Conservation (phyloP, 2,113 vertebrate species). For the Corythaeola cristata region DNA sequence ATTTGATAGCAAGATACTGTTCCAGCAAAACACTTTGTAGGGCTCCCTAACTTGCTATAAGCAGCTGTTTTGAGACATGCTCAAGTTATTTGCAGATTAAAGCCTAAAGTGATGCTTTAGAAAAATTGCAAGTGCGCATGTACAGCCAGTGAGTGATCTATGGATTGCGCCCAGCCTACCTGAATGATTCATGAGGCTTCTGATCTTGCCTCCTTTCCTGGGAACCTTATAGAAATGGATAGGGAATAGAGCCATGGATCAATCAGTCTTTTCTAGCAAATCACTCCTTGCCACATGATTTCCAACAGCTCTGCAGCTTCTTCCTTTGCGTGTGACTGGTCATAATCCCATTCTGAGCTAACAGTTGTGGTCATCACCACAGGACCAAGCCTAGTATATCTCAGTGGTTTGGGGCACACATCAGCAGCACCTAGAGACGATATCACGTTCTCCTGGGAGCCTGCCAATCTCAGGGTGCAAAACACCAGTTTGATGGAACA, state of each 20-base stretch:
- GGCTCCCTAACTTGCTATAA: constrained; percentile 1
- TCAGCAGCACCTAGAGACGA: background rate
- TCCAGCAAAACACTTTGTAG: background rate
- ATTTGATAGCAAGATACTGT: background rate
- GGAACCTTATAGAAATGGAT: background rate
- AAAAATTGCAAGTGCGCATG: constrained; percentile 13
- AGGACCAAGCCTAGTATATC: background rate
- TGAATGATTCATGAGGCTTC: constrained; percentile 51
- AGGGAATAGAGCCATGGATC: background rate
- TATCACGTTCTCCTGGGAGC: rapidly evolving
- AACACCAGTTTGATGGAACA: background rate
- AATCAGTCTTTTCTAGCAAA: background rate
- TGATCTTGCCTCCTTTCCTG: background rate
- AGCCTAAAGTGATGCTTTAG: background rate
- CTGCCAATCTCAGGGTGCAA: background rate
- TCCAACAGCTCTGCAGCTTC: background rate
- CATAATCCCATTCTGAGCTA: background rate
- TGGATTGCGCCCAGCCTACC: background rate
- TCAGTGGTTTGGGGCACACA: background rate
- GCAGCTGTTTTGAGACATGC: constrained; percentile 11
- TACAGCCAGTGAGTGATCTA: background rate
- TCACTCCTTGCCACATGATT: background rate
- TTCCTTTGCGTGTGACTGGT: background rate
- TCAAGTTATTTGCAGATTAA: constrained; percentile 38
- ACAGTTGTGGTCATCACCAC: background rate